These are phyloP conservation scores for Tetrax tetrax DNA, from an alignment of 2,113 vertebrate genomes.

Conservation along the genomic window DNA sequence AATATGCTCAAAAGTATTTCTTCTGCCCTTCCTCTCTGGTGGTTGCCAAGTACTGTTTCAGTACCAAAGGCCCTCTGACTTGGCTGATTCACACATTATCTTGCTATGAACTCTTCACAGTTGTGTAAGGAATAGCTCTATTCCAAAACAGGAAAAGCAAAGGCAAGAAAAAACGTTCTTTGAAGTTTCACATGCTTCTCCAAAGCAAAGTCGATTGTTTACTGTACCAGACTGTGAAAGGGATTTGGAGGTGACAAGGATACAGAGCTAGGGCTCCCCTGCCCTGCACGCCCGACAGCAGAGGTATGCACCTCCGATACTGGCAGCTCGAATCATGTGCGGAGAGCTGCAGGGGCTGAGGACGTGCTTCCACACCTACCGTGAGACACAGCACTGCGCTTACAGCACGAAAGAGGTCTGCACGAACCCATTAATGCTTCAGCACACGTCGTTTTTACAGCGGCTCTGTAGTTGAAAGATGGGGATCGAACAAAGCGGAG, in stretches of 20 bases:
- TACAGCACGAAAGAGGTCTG: accelerated
- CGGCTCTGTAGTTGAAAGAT: accelerated
- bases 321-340: background rate
- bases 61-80: background rate
- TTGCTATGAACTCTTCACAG: background rate
- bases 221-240: background rate
- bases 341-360: background rate
- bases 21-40: background rate
- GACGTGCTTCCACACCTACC: background rate
- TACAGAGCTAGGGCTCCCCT: background rate
- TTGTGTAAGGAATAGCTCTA: background rate
- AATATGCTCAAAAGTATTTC: background rate
- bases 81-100: background rate
- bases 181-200: background rate
- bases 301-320: background rate
- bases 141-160: background rate
- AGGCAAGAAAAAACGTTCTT: background rate
- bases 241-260: too few species aligned
- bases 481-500: accelerated
- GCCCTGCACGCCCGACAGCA: background rate
- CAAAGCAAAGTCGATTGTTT: accelerated
- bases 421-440: background rate
- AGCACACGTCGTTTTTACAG: accelerated
- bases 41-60: slow-evolving; percentile 21
- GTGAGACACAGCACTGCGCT: background rate